Percentiles rank a stretch among this genome's conserved stretches.
These are phyloP conservation scores for Mico argentatus DNA, from an alignment of 2,797 vertebrate species.

Conservation along the genomic window DNA sequence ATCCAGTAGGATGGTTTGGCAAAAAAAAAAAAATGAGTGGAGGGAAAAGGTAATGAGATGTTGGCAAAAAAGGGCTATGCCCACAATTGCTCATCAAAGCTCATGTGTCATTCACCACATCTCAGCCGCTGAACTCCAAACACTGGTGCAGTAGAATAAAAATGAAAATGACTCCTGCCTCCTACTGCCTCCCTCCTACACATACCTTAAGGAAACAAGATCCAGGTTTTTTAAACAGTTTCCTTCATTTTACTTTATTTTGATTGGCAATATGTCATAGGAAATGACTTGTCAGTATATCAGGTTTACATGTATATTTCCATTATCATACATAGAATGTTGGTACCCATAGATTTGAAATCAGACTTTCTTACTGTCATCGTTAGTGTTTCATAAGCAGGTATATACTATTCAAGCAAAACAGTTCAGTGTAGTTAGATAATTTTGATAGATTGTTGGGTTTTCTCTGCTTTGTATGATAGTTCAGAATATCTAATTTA, in stretches of 20 bases:
- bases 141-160: neutral
- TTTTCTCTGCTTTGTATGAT: neutral
- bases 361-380: neutral
- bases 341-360: neutral
- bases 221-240: neutral
- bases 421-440: neutral
- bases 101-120: neutral
- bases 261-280: neutral
- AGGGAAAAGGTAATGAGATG: neutral
- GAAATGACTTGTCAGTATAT: neutral
- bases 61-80: neutral
- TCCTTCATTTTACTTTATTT: neutral
- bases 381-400: slow-evolving; percentile 8
- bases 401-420: neutral
- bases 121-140: neutral
- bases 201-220: neutral
- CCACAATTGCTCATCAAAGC: neutral
- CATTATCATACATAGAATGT: neutral
- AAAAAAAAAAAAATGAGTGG: neutral
- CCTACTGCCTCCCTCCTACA: no score
- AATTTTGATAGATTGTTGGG: neutral
- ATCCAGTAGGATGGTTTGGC: neutral
- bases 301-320: neutral
- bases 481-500: slow-evolving; percentile 8
- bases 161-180: neutral